A percentile compares a stretch with the other conserved stretches of the same genome.
Evolutionary conservation across 2,888 invertebrate species (phyloP).

Genomic region (Halocaridina rubra): DNA sequence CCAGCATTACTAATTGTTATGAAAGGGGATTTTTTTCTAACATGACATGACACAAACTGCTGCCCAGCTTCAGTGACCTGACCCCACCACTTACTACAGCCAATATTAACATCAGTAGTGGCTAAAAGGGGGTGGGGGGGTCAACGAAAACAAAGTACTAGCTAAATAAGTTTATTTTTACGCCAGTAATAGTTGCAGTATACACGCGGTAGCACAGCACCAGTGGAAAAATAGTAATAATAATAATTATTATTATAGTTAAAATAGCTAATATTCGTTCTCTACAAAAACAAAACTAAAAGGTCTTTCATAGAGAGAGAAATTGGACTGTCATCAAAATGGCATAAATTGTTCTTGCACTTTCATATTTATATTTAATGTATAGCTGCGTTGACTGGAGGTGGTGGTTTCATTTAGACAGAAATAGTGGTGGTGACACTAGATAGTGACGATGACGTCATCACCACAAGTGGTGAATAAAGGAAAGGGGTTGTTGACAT

Average conservation of each 20-base stretch:
- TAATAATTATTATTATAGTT: too few species aligned
- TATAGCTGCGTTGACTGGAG: neutral
- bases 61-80: neutral
- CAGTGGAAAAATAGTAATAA: neutral
- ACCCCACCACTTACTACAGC: neutral
- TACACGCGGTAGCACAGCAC: conserved; percentile 13
- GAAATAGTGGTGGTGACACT: neutral
- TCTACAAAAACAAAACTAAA: neutral
- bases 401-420: neutral
- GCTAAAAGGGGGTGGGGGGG: neutral
- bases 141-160: conserved; percentile 19
- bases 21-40: too few species aligned
- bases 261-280: too few species aligned
- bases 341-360: neutral
- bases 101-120: neutral
- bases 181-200: conserved; percentile 16
- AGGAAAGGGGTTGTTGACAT: neutral
- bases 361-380: neutral
- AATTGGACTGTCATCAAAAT: neutral
- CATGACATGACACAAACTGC: too few species aligned
- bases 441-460: neutral
- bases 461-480: neutral
- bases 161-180: conserved; percentile 49
- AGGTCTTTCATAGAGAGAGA: neutral
- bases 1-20: too few species aligned